Base-by-base conservation (phyloP, 2,888 invertebrate genomes). In the Slavum lentiscoides region DNA sequence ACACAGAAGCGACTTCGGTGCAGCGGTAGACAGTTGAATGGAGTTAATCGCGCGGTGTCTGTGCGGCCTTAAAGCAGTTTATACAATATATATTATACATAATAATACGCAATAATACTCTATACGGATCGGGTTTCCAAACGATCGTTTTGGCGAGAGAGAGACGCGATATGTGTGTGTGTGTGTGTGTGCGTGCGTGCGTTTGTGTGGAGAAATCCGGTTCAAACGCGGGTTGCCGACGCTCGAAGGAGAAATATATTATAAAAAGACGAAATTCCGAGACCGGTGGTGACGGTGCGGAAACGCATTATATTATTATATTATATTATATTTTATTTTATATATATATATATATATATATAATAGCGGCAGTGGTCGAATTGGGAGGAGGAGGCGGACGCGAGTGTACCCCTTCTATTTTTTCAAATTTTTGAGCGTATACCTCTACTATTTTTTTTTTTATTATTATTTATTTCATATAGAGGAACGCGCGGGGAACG, bases 81-180 rank as follows among this genome's bases (percentile, higher is more conserved):
- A 62, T 77, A 49, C 3, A 13, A 43, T 68, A 30, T 68, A 30
- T 30, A 30, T 30, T 30, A 30, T 74, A 23, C 17, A 5, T 15
- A 49, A 30, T 30, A 30, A 30, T 53, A 39, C 53, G 37, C 39
- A 70, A 64, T 77, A 70, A 55, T 80, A 70, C 13, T 49, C 49
- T 49, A 49, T 55, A 70, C 69, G 55, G 70, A 80, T 80, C 77
- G 70, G 64, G 77, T 80, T 80, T 80, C 70, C 70, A 70, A 80
- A 72, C 23, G 77, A 62, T 70, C 70, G 69, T 70, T 80, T 72
- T 62, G 64, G 37, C 30, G 39, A 39, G 62, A 70, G 39, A 39
- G 62, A 70, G 43, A 9, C 11, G 11, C 49, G 49, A 49, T 49
- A 49, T 13, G 13, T 13, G 11, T 13, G 15, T 13, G 15, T 11